Percentiles rank a stretch among this genome's conserved stretches.
phyloP scores from a whole-genome alignment of 53 echinoderm and acorn worm species.

The Apostichopus leukothele region DNA sequence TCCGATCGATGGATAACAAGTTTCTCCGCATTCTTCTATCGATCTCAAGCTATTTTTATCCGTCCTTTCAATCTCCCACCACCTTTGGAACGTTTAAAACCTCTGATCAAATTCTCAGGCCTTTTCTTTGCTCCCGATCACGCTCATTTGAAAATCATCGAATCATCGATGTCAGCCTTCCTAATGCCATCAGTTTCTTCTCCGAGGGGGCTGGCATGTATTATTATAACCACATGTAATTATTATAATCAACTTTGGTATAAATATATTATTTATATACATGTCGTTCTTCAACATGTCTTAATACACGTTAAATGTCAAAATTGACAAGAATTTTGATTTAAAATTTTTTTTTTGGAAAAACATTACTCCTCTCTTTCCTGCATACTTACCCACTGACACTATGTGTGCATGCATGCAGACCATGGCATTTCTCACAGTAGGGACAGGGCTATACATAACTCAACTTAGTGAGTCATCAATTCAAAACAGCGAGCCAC shows the following conservation, averaged over 20 bases:
- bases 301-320: too few relatives aligned
- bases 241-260: too few relatives aligned
- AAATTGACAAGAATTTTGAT: too few relatives aligned
- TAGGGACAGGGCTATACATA: too few relatives aligned
- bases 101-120: background rate
- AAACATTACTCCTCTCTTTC: too few relatives aligned
- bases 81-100: background rate
- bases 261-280: too few relatives aligned
- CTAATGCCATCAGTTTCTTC: background rate
- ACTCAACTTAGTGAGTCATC: slow-evolving; percentile 15
- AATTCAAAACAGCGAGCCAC: background rate
- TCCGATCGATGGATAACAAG: background rate
- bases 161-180: background rate
- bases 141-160: background rate
- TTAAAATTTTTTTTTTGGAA: too few relatives aligned
- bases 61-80: background rate
- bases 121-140: background rate
- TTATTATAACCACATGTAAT: background rate
- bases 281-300: too few relatives aligned
- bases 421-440: too few relatives aligned
- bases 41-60: background rate
- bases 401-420: too few relatives aligned
- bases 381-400: too few relatives aligned
- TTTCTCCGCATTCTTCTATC: background rate
- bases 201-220: background rate